Evolutionary conservation across 2,888 invertebrate species (phyloP), one percentile per base, ranked within the genome.

Genomic region (Pterostichus niger): DNA sequence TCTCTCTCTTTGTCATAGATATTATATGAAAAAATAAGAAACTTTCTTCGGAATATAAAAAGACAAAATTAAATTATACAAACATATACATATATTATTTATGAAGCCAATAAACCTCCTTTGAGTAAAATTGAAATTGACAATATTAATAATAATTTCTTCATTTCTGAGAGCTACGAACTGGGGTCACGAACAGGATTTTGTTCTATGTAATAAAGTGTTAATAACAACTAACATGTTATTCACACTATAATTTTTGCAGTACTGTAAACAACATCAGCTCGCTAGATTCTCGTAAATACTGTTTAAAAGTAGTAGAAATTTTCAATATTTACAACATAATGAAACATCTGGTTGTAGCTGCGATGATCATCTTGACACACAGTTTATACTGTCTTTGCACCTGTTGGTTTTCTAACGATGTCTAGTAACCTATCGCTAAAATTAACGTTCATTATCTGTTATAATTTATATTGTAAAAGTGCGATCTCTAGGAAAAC

Each of bases 371-470:
- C 13, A 10, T 44, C 56, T 46, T 73, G 73, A 49, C 46, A 73
- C 17, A 46, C 5, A 44, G 24, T 73, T 46, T 73, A 68, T 13
- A 52, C 52, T 13, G 52, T 13, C 13, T 40, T 68, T 73, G 49
- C 73, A 73, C 73, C 73, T 73, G 73, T 17, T 24, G 24, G 49
- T 10, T 73, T 73, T 68, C 73, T 73, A 73, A 46, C 68, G 68
- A 44, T 9, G 40, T 40, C 40, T 40, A 40, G 40, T 40, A 40
- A 40, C 46, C 49, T n/a, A 49, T 73, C 49, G 49, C 46, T 40
- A 24, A 73, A 73, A 46, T 33, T 40, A 17, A 73, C 73, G 73
- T 73, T 73, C 73, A 73, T 73, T 73, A 73, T 73, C 73, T 73
- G 49, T 73, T 73, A 73, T 73, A 73, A 73, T 73, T 73, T 46